Base-by-base conservation (phyloP, 2,888 invertebrate species). In the Drosophila demipolita region DNA sequence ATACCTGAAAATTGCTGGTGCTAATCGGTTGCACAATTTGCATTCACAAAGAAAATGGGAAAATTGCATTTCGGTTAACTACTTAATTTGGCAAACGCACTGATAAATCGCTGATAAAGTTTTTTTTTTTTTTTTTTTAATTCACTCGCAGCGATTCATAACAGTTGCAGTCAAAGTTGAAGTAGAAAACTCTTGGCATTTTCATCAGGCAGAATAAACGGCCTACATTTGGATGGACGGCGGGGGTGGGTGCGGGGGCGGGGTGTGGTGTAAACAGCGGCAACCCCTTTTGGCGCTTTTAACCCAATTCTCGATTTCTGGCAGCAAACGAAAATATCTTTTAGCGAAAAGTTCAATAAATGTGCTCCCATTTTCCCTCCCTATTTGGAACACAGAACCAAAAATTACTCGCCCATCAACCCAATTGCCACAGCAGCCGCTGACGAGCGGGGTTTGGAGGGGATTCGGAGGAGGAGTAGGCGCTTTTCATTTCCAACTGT, bases 261-360 rank as follows among this genome's bases (percentile, higher is more conserved):
- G 29, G 5, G 29, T 23, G 23, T 23, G 8, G 26, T 26, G 12
- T 40, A 8, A 23, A 20, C 35, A 52, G n/a, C 1, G 36, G 40
- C 26, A 15, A 35, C 7, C 35, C 35, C 54, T 11, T 32, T 36
- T 26, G 15, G 3, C 23, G 40, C 53, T 23, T 78, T 75, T 82
- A 88, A 86, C 78, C 86, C 89, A 80, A 75, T 78, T 87, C 68
- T 29, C 29, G 29, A 29, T 29, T 26, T 29, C 29, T 29, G 29
- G 71, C 45, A 50, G 66, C 70, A 80, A 72, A 73, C 86, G 73
- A 86, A 84, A 86, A 88, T 86, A 88, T 80, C 80, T 67, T 73
- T 80, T 69, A 72, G 80, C 78, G 72, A 88, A 82, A 83, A 86
- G 89, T 84, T 84, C 87, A 84, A 88, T 84, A 84, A 88, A 85